A percentile compares a stretch with the other conserved stretches of the same genome.
Conservation (phyloP, 92 coral and sea anemone genomes). For the Epizoanthus scotinus region DNA sequence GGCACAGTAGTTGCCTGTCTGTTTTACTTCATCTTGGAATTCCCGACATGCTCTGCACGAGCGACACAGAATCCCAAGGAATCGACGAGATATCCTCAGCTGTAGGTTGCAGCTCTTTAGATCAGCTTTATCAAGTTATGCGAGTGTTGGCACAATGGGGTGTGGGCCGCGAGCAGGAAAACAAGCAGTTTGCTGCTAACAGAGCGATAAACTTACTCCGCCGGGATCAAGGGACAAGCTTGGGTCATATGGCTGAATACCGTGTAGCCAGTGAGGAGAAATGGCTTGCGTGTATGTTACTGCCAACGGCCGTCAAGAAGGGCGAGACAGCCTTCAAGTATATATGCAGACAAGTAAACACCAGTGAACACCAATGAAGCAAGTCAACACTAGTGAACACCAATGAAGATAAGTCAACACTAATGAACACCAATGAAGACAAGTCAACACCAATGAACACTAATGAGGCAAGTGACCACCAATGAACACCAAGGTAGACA, state of each 20-base stretch:
- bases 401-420: too few relatives aligned
- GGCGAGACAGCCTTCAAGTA: too few relatives aligned
- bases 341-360: too few relatives aligned
- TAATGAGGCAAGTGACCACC: too few relatives aligned
- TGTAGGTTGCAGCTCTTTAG: constrained; percentile 40
- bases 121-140: constrained; percentile 34
- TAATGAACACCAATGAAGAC: too few relatives aligned
- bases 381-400: too few relatives aligned
- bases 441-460: too few relatives aligned
- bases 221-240: constrained; percentile 43
- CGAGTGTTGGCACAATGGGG: constrained; percentile 48
- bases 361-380: too few relatives aligned
- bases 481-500: too few relatives aligned
- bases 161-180: constrained; percentile 36
- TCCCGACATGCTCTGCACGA: constrained; percentile 45
- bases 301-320: too few relatives aligned
- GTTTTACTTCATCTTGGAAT: constrained; percentile 38
- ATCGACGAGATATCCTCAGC: constrained; percentile 37
- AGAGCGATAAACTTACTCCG: constrained; percentile 44
- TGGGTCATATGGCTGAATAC: constrained; percentile 42
- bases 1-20: constrained; percentile 43
- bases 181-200: constrained; percentile 45
- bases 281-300: too few relatives aligned
- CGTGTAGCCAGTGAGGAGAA: too few relatives aligned
- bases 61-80: constrained; percentile 21